phyloP scores from a whole-genome alignment of 2,797 vertebrate species.

The Chaenodraco wilsoni region DNA sequence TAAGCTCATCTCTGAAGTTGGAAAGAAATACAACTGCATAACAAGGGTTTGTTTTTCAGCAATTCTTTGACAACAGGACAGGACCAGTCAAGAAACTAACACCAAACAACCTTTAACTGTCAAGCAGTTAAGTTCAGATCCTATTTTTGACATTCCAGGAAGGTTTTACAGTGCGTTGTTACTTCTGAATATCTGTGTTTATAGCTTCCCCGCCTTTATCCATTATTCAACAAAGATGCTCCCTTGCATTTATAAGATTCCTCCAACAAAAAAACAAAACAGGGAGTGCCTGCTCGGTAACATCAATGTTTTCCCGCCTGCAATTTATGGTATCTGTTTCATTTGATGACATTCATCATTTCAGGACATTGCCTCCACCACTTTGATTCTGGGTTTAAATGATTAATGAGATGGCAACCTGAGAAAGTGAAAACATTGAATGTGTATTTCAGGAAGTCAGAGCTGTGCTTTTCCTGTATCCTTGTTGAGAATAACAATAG shows the following conservation, averaged over 20 bases:
- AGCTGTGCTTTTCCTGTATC: constrained; percentile 22
- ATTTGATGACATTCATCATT: constrained; percentile 62
- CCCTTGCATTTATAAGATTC: constrained; percentile 57
- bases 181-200: constrained; percentile 67
- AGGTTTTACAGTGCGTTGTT: constrained; percentile 53
- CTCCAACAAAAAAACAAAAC: constrained; percentile 59
- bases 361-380: constrained; percentile 35
- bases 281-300: constrained; percentile 49
- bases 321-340: constrained; percentile 59
- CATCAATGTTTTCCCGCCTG: constrained; percentile 47
- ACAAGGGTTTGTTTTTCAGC: constrained; percentile 27
- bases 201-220: constrained; percentile 66
- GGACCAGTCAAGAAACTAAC: constrained; percentile 12
- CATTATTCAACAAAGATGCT: constrained; percentile 76
- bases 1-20: constrained; percentile 22
- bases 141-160: constrained; percentile 56
- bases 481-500: constrained; percentile 44
- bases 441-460: constrained; percentile 42
- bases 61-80: constrained; percentile 14
- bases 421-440: constrained; percentile 10
- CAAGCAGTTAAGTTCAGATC: constrained; percentile 45
- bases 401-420: constrained; percentile 56
- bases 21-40: constrained; percentile 7
- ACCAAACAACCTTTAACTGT: constrained; percentile 20
- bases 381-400: constrained; percentile 58